These are phyloP conservation scores for Chymomyza caudatula DNA, from an alignment of 2,888 invertebrate species.

Conservation along the genomic window DNA sequence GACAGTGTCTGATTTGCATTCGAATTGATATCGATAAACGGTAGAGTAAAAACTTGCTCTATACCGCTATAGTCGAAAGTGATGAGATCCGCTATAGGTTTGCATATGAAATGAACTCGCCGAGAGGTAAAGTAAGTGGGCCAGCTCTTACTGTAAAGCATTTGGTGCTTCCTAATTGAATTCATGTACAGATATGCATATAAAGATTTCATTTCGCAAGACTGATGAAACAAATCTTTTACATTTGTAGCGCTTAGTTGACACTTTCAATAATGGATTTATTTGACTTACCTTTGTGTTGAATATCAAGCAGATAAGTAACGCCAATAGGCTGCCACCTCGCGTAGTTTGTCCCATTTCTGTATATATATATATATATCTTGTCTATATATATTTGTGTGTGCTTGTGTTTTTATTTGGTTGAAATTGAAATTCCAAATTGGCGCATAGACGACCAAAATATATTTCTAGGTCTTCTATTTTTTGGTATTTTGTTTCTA, in stretches of 20 bases:
- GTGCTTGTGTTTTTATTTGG: slow-evolving; percentile 22
- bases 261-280: slow-evolving; percentile 24
- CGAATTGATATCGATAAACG: slow-evolving; percentile 69
- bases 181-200: slow-evolving; percentile 10
- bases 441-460: slow-evolving; percentile 39
- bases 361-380: slow-evolving; percentile 11
- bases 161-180: slow-evolving; percentile 55
- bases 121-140: slow-evolving; percentile 43
- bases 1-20: slow-evolving; percentile 62
- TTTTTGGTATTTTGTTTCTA: slow-evolving; percentile 27
- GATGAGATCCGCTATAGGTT: slow-evolving; percentile 61
- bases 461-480: neutral
- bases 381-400: slow-evolving; percentile 24
- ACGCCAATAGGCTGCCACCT: slow-evolving; percentile 75
- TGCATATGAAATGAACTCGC: slow-evolving; percentile 54
- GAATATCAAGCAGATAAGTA: slow-evolving; percentile 75
- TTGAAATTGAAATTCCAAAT: slow-evolving; percentile 36
- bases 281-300: slow-evolving; percentile 75
- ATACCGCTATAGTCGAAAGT: slow-evolving; percentile 53
- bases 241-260: slow-evolving; percentile 6
- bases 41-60: slow-evolving; percentile 38
- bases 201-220: neutral
- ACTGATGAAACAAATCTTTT: slow-evolving; percentile 33
- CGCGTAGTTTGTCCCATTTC: slow-evolving; percentile 77
- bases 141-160: slow-evolving; percentile 50